phyloP scores from a whole-genome alignment of 2,113 vertebrate genomes.

The Eulacestoma nigropectus region DNA sequence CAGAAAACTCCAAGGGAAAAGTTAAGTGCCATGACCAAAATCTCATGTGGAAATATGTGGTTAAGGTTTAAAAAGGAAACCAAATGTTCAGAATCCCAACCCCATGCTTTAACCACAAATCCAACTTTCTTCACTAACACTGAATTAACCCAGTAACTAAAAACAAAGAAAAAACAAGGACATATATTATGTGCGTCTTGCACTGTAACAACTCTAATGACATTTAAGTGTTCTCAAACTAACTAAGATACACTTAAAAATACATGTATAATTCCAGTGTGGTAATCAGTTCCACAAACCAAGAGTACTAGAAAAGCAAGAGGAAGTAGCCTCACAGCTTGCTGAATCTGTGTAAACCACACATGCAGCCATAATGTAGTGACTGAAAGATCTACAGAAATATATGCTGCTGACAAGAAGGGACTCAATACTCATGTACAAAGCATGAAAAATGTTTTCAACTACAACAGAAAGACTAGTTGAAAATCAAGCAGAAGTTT shows the following conservation, averaged over 20 bases:
- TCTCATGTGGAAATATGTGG: neutral
- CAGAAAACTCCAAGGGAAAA: neutral
- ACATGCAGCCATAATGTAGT: neutral
- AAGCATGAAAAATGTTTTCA: neutral
- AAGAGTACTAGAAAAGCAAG: neutral
- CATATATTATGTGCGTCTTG: neutral
- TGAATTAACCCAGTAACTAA: neutral
- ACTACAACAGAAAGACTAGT: neutral
- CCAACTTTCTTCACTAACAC: neutral
- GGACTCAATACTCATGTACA: neutral
- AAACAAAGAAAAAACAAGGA: neutral
- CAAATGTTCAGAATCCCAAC: neutral
- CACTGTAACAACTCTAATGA: neutral
- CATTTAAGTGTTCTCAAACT: neutral
- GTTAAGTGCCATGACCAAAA: neutral
- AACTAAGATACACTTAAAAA: neutral
- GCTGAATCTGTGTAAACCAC: constrained; percentile 9
- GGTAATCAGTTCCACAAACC: constrained; percentile 12
- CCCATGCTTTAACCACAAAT: neutral
- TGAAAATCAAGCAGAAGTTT: neutral
- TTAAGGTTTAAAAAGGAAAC: neutral
- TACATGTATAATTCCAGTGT: neutral
- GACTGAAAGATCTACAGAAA: neutral
- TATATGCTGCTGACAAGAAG: neutral
- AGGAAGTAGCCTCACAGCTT: neutral